These are phyloP conservation scores for Thymelicus lineola DNA, from an alignment of 2,888 invertebrate species.

Conservation along the genomic window DNA sequence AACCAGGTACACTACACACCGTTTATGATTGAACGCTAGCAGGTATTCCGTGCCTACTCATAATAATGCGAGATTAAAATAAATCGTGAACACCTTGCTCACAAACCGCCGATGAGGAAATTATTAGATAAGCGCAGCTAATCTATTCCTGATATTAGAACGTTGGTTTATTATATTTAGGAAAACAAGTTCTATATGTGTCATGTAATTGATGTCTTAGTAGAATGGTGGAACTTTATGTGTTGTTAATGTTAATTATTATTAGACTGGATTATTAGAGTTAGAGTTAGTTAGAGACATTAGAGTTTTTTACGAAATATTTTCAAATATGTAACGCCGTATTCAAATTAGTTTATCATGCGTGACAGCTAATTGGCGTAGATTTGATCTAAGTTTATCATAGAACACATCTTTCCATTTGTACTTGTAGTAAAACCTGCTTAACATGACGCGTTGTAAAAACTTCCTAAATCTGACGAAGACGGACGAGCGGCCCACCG, in stretches of 20 bases:
- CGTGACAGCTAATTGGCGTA: too few species aligned
- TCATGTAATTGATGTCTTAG: too few species aligned
- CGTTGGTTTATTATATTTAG: slow-evolving; percentile 22
- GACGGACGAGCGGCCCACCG: slow-evolving; percentile 70
- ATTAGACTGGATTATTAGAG: too few species aligned
- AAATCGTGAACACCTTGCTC: slow-evolving; percentile 57
- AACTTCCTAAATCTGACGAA: slow-evolving; percentile 55
- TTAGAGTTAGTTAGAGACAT: too few species aligned
- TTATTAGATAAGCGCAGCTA: slow-evolving; percentile 11
- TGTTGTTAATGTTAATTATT: too few species aligned
- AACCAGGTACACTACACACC: slow-evolving; percentile 79
- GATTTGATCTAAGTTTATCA: slow-evolving; percentile 2
- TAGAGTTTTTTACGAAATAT: too few species aligned
- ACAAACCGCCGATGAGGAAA: slow-evolving; percentile 40
- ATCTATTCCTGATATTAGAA: slow-evolving; percentile 24
- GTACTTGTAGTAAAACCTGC: background rate
- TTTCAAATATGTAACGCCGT: too few species aligned
- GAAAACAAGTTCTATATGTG: slow-evolving; percentile 1
- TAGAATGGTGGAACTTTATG: too few species aligned
- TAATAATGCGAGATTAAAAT: slow-evolving; percentile 81
- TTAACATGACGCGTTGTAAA: slow-evolving; percentile 28
- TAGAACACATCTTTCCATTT: background rate
- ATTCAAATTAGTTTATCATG: too few species aligned
- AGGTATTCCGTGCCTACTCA: slow-evolving; percentile 73
- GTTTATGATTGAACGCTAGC: slow-evolving; percentile 80